Percentiles rank a stretch among this genome's conserved stretches.
phyloP scores from a whole-genome alignment of 1,140 invertebrate species.

The Leptoteleia sp. region DNA sequence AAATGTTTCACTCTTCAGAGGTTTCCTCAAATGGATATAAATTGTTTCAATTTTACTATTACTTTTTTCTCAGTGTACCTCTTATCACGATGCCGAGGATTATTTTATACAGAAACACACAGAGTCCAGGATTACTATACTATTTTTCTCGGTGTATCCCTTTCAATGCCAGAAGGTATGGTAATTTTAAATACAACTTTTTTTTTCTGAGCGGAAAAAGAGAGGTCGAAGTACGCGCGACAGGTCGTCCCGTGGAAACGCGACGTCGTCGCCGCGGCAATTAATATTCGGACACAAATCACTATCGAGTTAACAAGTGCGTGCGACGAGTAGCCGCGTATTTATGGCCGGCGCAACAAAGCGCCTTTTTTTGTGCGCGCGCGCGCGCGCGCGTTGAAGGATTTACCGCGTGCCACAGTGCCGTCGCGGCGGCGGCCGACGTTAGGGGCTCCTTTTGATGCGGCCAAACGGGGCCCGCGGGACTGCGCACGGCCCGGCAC shows the following conservation, averaged over 20 bases:
- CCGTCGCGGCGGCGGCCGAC: slow-evolving; percentile 40
- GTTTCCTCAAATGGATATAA: too few species aligned
- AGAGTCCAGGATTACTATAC: too few species aligned
- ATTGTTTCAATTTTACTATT: too few species aligned
- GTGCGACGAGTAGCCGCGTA: slow-evolving; percentile 48
- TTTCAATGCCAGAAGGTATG: too few species aligned
- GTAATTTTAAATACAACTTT: too few species aligned
- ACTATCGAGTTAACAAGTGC: slow-evolving; percentile 46
- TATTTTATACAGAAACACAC: too few species aligned
- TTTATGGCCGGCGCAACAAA: slow-evolving; percentile 42
- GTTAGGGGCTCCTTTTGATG: slow-evolving; percentile 42
- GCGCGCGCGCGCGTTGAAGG: slow-evolving; percentile 21
- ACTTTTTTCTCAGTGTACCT: too few species aligned
- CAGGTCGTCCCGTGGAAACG: background rate
- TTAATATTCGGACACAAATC: slow-evolving; percentile 31
- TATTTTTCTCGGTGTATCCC: too few species aligned
- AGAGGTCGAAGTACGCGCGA: too few species aligned
- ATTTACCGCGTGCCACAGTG: slow-evolving; percentile 44
- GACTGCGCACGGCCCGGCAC: slow-evolving; percentile 27
- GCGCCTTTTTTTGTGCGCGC: slow-evolving; percentile 18
- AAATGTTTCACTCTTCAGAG: too few species aligned
- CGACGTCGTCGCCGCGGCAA: background rate
- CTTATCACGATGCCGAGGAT: too few species aligned
- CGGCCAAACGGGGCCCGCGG: slow-evolving; percentile 26
- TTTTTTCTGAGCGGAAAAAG: too few species aligned